Evolutionary conservation across 2,797 vertebrate species (phyloP), one percentile per base, ranked within the genome.

Genomic region (Sorex maritimensis): DNA sequence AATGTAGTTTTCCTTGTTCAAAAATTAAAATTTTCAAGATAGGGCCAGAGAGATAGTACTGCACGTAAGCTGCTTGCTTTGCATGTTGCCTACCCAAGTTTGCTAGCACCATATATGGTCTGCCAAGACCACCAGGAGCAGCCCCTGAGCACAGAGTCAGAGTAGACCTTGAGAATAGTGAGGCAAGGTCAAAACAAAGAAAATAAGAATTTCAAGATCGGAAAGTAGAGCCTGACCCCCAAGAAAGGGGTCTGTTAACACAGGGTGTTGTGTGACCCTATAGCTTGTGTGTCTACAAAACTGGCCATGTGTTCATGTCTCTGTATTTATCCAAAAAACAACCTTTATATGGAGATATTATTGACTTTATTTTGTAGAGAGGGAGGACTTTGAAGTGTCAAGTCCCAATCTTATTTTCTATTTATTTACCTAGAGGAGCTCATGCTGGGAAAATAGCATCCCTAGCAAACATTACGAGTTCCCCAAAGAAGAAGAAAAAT

Each of bases 401-500:
- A 1, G n/a, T 14, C 23, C 69, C 46, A 6, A 0, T 93, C 82
- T 81, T 92, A 86, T 79, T 94, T 81, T 72, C 55, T 75, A 63
- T n/a, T 11, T 10, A 19, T 96, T 91, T 85, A 78, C 78, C 90
- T 95, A 58, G 88, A 71, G 30, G 58, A 88, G 79, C 65, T 92
- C 81, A 30, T 89, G 93, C 90, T 96, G 92, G 19, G 5, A 69
- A 93, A 97, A 90, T 9, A 93, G 74, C 61, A 75, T 86, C 80
- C 78, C 19, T 74, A 73, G 81, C 68, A 89, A 97, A 83, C 91
- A 97, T 91, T 93, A 93, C 30, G 95, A 94, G 89, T 94, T 95
- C 96, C 93, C 0, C 0, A 91, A 97, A 96, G 94, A 91, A 88
- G 92, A 77, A 94, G 94, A 96, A 97, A 28, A 26, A 67, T 91